phyloP scores from a whole-genome alignment of 2,888 invertebrate genomes.

The Temnothorax rugatulus region DNA sequence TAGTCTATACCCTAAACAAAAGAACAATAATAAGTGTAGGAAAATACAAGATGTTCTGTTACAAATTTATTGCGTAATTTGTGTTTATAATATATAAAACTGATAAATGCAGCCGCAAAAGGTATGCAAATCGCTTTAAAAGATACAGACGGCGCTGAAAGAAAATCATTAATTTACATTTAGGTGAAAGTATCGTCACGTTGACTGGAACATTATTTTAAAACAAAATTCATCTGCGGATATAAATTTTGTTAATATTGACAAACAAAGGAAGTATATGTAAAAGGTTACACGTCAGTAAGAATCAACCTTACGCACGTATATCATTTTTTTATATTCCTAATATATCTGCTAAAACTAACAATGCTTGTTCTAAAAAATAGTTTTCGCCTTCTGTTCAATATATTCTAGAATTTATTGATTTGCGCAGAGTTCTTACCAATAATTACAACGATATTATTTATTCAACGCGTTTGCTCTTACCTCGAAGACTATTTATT shows the following conservation, averaged over 20 bases:
- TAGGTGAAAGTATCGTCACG: background rate
- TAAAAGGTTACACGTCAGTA: background rate
- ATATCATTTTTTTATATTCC: background rate
- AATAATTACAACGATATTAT: too few relatives aligned
- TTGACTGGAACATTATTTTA: background rate
- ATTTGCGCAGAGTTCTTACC: background rate
- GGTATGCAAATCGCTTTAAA: background rate
- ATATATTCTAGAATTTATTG: constrained; percentile 9
- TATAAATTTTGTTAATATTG: background rate
- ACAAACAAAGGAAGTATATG: background rate
- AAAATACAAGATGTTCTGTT: constrained; percentile 11
- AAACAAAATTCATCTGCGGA: background rate
- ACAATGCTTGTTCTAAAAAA: constrained; percentile 18
- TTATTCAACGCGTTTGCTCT: constrained; percentile 24
- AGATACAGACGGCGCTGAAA: background rate
- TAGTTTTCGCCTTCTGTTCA: constrained; percentile 26
- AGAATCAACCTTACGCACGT: background rate
- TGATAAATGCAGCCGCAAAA: background rate
- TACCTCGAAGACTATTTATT: constrained; percentile 91
- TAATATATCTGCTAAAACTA: constrained; percentile 5
- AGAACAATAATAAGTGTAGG: constrained; percentile 9
- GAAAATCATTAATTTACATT: background rate
- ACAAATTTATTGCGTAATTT: constrained; percentile 67
- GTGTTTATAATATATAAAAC: constrained; percentile 39
- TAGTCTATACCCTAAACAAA: background rate